Base-by-base conservation (phyloP, 2,888 invertebrate genomes). In the Eupsilia transversa region DNA sequence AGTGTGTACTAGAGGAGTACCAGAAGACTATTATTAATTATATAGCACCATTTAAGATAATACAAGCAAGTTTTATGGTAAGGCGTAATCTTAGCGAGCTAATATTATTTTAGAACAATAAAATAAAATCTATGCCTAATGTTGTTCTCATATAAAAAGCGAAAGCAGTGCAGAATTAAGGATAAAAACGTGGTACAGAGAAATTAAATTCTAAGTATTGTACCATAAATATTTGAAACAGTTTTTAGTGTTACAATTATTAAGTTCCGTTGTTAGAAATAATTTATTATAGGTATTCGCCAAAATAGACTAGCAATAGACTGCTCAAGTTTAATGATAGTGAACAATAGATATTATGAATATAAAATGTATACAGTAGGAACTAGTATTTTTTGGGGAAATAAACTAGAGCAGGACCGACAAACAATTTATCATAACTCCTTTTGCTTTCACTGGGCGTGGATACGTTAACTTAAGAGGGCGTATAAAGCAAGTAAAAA, bases 41-140 rank as follows among this genome's bases (percentile, higher is more conserved):
- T 49, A 52, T 43, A 43, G 1, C 4, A 41, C 7, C 20, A 61
- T 71, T 60, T 65, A 68, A 33, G n/a, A 35, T 67, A 27, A 60
- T 68, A 52, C n/a, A 33, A 1, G 17, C 17, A 17, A 6, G 65
- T 65, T 43, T 69, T 46, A 66, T 52, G n/a, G 27, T 17, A 6
- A 38, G 7, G 1, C 33, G 1, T 41, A 49, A 79, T 66, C 17
- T 61, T 30, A 38, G 10, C n/a, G 23, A 68, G 10, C 35, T 61
- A 60, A 71, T 43, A 43, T 60, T 41, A 72, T 56, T 61, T 33
- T 54, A 14, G 61, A 56, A 33, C 65, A 79, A 56, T 81, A 54
- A 27, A 67, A 46, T 73, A 30, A 30, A 46, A 52, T 30, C 17
- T 27, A 3, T 23, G 7, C 14, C 14, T 38, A 33, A 46, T 66